Evolutionary conservation across 2,797 vertebrate genomes (phyloP).

Genomic region (Bradypodion pumilum): DNA sequence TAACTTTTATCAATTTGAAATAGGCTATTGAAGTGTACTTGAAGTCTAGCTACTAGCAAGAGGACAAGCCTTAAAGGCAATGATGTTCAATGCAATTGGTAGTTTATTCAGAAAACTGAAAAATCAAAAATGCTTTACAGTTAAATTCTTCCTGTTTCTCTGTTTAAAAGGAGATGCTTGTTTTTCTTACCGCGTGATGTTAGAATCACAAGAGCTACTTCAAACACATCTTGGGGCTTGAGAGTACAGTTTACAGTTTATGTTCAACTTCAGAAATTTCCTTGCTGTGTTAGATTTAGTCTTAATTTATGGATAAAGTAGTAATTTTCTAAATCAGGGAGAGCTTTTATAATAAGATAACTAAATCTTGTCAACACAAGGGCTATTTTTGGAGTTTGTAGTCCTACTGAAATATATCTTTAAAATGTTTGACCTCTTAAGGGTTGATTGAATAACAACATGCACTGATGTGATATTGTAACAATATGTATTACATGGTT

Average conservation of each 20-base stretch:
- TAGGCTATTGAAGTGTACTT: background rate
- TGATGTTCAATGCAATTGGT: background rate
- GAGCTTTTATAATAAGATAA: background rate
- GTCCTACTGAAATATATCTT: background rate
- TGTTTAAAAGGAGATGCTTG: background rate
- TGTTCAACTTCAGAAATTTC: too few species aligned
- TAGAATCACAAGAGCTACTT: background rate
- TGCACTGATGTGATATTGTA: background rate
- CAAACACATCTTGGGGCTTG: background rate
- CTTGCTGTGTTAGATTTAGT: background rate
- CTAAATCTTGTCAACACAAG: background rate
- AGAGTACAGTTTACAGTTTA: background rate
- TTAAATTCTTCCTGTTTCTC: background rate
- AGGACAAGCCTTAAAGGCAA: background rate
- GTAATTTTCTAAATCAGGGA: background rate
- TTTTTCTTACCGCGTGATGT: background rate
- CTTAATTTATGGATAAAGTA: background rate
- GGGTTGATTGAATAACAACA: background rate
- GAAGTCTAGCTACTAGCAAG: background rate
- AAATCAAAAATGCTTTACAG: background rate
- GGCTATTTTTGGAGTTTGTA: background rate
- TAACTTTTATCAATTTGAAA: background rate
- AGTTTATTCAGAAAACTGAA: background rate
- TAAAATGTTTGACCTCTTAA: background rate
- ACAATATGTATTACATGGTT: too few species aligned